Conservation (phyloP, 2,113 vertebrate species). For the Chiloscyllium plagiosum region DNA sequence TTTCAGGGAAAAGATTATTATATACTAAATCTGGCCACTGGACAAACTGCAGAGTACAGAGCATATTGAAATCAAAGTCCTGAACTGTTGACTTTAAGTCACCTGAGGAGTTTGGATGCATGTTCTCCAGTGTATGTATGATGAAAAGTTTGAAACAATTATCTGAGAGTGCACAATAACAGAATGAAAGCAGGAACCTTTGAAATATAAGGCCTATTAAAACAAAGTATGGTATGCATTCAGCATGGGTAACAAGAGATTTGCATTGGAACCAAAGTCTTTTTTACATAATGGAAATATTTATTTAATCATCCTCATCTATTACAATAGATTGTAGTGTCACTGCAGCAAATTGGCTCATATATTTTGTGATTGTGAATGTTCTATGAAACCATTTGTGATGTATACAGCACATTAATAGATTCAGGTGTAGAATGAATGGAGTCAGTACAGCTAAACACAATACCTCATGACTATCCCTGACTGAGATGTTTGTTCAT, state of each 20-base stretch:
- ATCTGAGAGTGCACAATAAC: not conserved
- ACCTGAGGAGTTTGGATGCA: not conserved
- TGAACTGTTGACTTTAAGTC: not conserved
- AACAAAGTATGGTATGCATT: not conserved
- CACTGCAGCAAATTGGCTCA: not conserved
- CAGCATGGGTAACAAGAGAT: not conserved
- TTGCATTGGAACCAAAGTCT: not conserved
- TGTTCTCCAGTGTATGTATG: not conserved
- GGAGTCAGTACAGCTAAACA: not conserved
- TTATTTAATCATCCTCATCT: not conserved
- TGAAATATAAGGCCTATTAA: not conserved
- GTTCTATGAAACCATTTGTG: not conserved
- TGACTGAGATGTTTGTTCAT: not conserved
- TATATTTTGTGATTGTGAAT: not conserved
- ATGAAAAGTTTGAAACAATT: not conserved
- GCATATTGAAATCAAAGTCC: not conserved
- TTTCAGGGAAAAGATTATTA: not conserved
- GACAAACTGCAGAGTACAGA: not conserved
- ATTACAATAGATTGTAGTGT: not conserved
- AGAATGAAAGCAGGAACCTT: not conserved
- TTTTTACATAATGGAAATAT: conserved; percentile 11
- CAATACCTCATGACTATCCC: not conserved
- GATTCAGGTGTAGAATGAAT: not conserved
- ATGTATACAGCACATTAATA: not conserved
- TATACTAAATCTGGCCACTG: not conserved